These are phyloP conservation scores for Myotis vivesi DNA, from an alignment of 2,797 vertebrate genomes.

Conservation along the genomic window DNA sequence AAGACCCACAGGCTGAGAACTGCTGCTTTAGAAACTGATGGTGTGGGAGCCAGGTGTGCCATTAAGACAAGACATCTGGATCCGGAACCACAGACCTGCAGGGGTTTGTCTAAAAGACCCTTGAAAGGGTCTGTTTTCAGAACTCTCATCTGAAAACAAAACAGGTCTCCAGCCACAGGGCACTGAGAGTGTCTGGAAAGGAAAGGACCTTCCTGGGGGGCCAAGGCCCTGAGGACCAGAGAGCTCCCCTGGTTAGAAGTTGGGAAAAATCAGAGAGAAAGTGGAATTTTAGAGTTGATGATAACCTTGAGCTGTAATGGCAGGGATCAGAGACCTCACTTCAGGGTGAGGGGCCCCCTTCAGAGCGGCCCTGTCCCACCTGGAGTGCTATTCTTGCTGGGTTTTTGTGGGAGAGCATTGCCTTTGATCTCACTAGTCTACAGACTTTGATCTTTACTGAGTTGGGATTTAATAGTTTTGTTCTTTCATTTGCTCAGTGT, in stretches of 20 bases:
- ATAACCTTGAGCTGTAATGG: neutral
- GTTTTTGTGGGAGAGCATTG: neutral
- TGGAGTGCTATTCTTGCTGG: neutral
- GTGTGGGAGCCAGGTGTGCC: neutral
- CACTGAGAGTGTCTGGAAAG: neutral
- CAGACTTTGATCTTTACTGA: neutral
- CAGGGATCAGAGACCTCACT: neutral
- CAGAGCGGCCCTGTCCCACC: neutral
- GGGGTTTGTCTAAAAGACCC: neutral
- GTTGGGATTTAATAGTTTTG: neutral
- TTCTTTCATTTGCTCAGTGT: neutral
- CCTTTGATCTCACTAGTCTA: neutral
- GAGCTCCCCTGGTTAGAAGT: neutral
- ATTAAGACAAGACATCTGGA: fast-evolving
- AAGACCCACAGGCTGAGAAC: too few relatives aligned
- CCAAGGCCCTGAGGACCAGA: neutral
- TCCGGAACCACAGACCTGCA: neutral
- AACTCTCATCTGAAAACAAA: neutral
- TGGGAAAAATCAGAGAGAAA: neutral
- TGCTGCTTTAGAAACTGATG: neutral
- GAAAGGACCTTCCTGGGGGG: neutral
- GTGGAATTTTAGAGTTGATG: neutral
- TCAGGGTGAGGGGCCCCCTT: neutral
- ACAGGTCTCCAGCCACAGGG: neutral
- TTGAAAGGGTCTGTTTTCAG: neutral